Evolutionary conservation across 2,888 invertebrate genomes (phyloP), one percentile per base, ranked within the genome.

Genomic region (Nomada flava): DNA sequence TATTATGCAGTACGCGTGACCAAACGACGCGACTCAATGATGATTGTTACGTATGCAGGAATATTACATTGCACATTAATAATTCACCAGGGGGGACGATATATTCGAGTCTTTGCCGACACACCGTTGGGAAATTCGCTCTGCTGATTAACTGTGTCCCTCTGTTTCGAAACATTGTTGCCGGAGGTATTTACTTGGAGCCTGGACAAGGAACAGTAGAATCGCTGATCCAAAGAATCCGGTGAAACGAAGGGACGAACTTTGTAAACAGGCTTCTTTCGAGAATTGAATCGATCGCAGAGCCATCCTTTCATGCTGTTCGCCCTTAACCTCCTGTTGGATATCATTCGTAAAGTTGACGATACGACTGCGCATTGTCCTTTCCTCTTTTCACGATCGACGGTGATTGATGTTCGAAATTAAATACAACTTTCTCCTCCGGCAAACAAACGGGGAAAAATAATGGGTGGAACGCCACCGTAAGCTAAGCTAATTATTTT

Each of bases 341-440:
- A 82, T 84, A 83, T 85, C 86, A 83, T 81, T 83, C 86, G 81
- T 86, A 80, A 72, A 77, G 65, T 74, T 52, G 72, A 76, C 57
- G 69, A 80, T 70, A 52, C 63, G 53, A 62, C 59, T 53, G 50
- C 55, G 23, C 18, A 29, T 26, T 15, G 44, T 5, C 52, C 20
- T 73, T 59, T 29, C 13, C 11, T 42, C 1, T 23, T 23, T 59
- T 10, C n/a, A 4, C 60, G n/a, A 26, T 18, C n/a, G 4, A n/a
- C 26, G 23, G 47, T 77, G 52, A 62, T 62, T 52, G 36, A 44
- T 52, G 15, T 44, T 18, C 13, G 15, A 62, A 62, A 78, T 63
- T 67, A 50, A 63, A 23, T 4, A 44, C 52, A 29, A 55, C 71
- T 20, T 2, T 42, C 44, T 59, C n/a, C 50, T 18, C 36, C 10